Evolutionary conservation across 2,797 vertebrate species (phyloP).

Genomic region (Choloepus didactylus): DNA sequence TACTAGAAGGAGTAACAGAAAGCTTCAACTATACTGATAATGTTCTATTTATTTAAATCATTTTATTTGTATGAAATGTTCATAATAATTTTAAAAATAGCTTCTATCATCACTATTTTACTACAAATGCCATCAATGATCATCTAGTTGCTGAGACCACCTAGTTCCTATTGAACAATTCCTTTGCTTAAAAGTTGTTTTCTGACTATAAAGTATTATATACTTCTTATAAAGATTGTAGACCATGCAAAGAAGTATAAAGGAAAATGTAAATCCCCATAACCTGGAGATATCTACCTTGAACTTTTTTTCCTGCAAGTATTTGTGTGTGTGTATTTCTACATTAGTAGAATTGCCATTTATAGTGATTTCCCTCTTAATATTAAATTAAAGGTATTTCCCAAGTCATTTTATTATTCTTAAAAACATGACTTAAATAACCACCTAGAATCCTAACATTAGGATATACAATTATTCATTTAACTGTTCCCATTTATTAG

Average conservation of each 20-base stretch:
- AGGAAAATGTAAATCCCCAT: neutral
- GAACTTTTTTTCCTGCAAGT: neutral
- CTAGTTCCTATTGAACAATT: neutral
- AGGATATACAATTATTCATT: neutral
- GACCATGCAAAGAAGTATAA: neutral
- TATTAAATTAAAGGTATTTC: conserved; percentile 43
- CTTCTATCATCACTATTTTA: neutral
- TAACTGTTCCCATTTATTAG: neutral
- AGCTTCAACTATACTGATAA: neutral
- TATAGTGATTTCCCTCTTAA: conserved; percentile 15
- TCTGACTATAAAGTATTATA: neutral
- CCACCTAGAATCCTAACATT: neutral
- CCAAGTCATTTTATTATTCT: conserved; percentile 19
- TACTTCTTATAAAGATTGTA: conserved; percentile 17
- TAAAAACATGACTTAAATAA: neutral
- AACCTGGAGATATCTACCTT: neutral
- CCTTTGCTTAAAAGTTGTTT: conserved; percentile 37
- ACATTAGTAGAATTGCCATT: neutral
- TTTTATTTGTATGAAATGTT: neutral
- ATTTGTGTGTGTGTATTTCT: neutral
- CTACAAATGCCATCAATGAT: neutral
- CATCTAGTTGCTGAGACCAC: neutral
- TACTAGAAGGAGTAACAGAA: neutral
- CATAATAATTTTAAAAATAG: conserved; percentile 8
- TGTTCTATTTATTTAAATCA: conserved; percentile 12